phyloP scores from a whole-genome alignment of 2,113 vertebrate genomes.

The Triplophysa siluroides region DNA sequence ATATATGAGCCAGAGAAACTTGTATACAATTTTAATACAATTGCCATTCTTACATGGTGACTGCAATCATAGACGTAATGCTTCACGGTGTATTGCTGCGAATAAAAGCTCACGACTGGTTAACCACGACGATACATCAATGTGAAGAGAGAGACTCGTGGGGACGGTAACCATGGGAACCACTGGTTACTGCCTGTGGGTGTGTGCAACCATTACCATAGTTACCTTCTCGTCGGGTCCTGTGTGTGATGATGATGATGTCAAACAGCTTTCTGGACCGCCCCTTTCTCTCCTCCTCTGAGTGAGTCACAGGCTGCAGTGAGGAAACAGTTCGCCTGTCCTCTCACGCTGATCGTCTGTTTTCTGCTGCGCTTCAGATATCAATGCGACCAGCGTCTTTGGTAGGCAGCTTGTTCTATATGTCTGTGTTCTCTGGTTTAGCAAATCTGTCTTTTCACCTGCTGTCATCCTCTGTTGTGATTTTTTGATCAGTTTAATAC shows the following conservation, averaged over 20 bases:
- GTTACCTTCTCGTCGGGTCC: conserved; percentile 78
- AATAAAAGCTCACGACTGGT: background rate
- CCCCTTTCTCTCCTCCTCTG: conserved; percentile 48
- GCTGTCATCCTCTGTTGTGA: background rate
- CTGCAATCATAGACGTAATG: background rate
- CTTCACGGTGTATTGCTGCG: background rate
- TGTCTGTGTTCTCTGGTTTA: background rate
- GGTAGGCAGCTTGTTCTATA: conserved; percentile 46
- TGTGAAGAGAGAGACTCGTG: background rate
- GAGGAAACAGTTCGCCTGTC: conserved; percentile 57
- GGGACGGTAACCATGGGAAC: conserved; percentile 18
- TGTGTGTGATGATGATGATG: conserved; percentile 78
- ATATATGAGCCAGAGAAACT: too few species aligned
- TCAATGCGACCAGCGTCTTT: conserved; percentile 17
- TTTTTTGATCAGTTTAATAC: background rate
- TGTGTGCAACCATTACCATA: conserved; percentile 81
- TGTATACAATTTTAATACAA: background rate
- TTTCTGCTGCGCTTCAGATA: conserved; percentile 34
- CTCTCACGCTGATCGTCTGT: conserved; percentile 8
- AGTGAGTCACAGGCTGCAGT: conserved; percentile 71
- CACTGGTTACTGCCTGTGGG: conserved; percentile 63
- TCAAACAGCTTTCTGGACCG: conserved; percentile 77
- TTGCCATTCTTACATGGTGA: background rate
- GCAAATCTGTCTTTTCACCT: background rate
- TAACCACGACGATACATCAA: conserved; percentile 2